Percentiles rank a stretch among this genome's conserved stretches.
phyloP scores from a whole-genome alignment of 2,797 vertebrate species.

The Momotus momota region DNA sequence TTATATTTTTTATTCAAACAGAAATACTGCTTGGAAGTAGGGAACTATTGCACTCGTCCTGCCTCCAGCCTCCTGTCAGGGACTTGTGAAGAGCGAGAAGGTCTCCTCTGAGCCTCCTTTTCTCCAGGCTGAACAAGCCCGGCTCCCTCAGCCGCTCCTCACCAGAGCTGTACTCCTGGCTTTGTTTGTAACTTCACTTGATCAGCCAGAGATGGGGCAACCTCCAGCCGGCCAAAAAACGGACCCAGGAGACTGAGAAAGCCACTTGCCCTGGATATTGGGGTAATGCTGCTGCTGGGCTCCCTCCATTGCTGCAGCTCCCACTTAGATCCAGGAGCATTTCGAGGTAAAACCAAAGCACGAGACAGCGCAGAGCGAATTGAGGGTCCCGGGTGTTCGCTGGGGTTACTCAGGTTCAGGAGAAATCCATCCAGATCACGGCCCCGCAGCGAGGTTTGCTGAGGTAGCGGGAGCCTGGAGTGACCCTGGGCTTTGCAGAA shows the following conservation, averaged over 20 bases:
- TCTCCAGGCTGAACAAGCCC: not conserved
- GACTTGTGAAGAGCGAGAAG: not conserved
- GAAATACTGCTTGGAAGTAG: not conserved
- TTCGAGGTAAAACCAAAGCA: not conserved
- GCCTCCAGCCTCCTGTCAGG: not conserved
- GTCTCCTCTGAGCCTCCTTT: not conserved
- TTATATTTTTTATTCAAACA: not conserved
- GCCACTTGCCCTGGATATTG: not conserved
- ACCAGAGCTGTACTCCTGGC: not conserved
- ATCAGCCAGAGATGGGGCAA: not conserved
- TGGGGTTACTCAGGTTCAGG: not conserved
- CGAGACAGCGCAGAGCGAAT: not conserved
- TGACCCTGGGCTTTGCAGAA: not conserved
- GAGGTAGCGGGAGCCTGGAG: not conserved
- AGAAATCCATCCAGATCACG: not conserved
- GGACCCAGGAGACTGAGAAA: not conserved
- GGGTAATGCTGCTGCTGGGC: not conserved
- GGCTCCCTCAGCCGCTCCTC: too few relatives aligned
- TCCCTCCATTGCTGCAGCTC: not conserved
- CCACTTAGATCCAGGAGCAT: accelerated
- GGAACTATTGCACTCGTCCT: not conserved
- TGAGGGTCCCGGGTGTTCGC: not conserved
- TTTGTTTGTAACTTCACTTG: not conserved
- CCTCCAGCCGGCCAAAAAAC: not conserved
- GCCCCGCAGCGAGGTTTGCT: not conserved